Evolutionary conservation across 2,797 vertebrate genomes (phyloP), one percentile per base, ranked within the genome.

Genomic region (Loris lydekkerianus): DNA sequence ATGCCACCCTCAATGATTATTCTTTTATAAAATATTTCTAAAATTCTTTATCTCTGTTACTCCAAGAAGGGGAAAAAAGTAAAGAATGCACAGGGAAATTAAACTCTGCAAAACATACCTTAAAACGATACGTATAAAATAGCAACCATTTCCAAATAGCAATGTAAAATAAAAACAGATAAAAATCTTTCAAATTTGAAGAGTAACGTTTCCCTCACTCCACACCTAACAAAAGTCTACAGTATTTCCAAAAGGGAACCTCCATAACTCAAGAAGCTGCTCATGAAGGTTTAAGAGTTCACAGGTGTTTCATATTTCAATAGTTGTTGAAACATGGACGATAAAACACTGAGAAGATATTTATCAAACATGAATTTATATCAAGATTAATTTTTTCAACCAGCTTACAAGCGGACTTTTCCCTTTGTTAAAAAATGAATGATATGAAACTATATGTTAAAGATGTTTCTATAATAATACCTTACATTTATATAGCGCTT

Each of bases 321-420:
- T 93, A 96, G 97, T 43, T 67, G 92, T 96, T 97, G 97, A 98
- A 97, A 97, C 96, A 98, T 83, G 37, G 96, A 97, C 95, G 96
- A 97, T 96, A 98, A 97, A 98, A 98, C 86, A 97, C 90, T 96
- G 96, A 97, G n/a, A 98, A 98, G 98, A 96, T 97, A 98, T 97
- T 97, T 97, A 98, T 95, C 92, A 98, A 98, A 98, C 92, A 98
- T 49, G 89, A 96, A 97, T 70, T 94, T 97, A 98, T 97, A 97
- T 97, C 97, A 97, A 98, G 93, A 97, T 98, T 96, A 98, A 96
- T 34, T 96, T 92, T 92, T 97, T 94, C 91, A 97, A 97, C 81
- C 95, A 96, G 97, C 95, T 96, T 95, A 85, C 95, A 98, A 91
- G 81, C 94, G 95, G 92, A 91, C 89, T 96, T 97, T 97, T 96